Percentiles rank a stretch among this genome's conserved stretches.
These are phyloP conservation scores for Stercorarius parasiticus DNA, from an alignment of 2,113 vertebrate genomes.

Conservation along the genomic window DNA sequence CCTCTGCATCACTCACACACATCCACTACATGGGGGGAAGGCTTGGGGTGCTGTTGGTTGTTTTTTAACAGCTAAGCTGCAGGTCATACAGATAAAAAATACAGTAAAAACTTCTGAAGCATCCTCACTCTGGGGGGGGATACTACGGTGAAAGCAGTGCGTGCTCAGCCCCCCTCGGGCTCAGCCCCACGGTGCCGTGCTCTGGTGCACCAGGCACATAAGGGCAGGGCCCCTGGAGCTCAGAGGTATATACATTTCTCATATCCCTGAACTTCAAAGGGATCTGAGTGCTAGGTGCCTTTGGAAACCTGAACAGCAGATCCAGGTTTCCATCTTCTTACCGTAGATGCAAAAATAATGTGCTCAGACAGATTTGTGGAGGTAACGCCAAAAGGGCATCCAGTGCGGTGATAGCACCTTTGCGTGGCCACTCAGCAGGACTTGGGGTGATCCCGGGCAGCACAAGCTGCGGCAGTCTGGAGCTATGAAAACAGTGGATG, in stretches of 20 bases:
- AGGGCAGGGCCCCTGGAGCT: background rate
- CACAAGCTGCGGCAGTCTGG: accelerated
- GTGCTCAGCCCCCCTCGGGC: background rate
- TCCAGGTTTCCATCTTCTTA: background rate
- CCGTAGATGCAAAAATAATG: background rate
- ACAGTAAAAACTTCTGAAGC: background rate
- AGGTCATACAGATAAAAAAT: background rate
- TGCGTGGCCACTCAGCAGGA: accelerated
- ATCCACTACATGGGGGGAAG: background rate
- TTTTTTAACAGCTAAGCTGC: background rate
- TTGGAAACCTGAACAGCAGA: background rate
- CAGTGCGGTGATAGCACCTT: background rate
- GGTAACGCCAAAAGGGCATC: background rate
- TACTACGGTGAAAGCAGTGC: background rate
- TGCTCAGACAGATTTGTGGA: background rate
- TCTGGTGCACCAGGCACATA: background rate
- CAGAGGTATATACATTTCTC: background rate
- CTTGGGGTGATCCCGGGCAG: background rate
- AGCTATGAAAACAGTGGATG: background rate
- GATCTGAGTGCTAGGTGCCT: background rate
- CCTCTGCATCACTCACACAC: background rate
- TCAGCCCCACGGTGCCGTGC: background rate
- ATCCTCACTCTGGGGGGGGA: background rate
- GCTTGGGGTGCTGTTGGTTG: background rate
- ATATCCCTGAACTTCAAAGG: background rate